Evolutionary conservation across 1,140 invertebrate genomes (phyloP).

Genomic region (Aethina tumida): DNA sequence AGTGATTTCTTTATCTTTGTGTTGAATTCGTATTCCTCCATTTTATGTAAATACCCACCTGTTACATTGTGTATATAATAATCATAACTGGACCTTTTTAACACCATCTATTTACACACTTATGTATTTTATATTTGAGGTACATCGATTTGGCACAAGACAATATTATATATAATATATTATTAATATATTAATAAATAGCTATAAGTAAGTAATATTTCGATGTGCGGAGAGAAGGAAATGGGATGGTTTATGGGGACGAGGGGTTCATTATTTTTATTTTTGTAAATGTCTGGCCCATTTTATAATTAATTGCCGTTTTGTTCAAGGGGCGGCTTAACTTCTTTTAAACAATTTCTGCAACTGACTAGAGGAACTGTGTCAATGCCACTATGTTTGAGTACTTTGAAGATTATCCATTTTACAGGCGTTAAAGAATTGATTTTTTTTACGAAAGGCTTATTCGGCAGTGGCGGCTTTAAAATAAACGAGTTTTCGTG

Average conservation of each 20-base stretch:
- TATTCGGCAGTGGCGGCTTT: no score
- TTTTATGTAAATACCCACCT: no score
- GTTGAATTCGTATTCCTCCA: no score
- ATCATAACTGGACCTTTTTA: conserved; percentile 7
- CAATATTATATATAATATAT: conserved; percentile 17
- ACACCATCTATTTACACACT: conserved; percentile 6
- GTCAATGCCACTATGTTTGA: conserved; percentile 17
- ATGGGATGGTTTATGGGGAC: conserved; percentile 11
- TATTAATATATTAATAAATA: conserved; percentile 19
- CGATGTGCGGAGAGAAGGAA: no score
- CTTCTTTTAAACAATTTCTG: conserved; percentile 10
- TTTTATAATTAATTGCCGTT: no score
- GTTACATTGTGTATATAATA: no score
- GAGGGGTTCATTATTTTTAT: conserved; percentile 1
- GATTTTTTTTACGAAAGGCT: no score
- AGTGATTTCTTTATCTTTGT: no score
- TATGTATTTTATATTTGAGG: conserved; percentile 24
- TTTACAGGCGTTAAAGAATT: no score
- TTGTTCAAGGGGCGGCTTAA: conserved; percentile 2
- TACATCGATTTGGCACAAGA: conserved; percentile 32
- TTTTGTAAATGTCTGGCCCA: no score
- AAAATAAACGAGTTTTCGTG: no score
- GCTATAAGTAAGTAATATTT: conserved; percentile 23
- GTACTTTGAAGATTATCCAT: no score
- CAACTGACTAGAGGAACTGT: conserved; percentile 18